Conservation (phyloP, 2,888 invertebrate genomes). For the Operophtera brumata region DNA sequence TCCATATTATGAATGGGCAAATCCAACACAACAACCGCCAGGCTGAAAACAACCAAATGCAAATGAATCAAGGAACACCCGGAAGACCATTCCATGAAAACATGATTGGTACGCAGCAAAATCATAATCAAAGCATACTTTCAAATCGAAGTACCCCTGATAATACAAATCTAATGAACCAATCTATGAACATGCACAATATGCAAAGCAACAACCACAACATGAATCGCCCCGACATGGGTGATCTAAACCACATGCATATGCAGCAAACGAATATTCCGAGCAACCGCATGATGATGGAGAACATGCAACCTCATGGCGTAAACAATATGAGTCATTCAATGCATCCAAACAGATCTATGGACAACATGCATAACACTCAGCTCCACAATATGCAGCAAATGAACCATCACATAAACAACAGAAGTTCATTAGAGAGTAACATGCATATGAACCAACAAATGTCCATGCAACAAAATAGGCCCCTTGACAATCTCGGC, state of each 20-base stretch:
- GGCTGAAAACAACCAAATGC: slow-evolving; percentile 63
- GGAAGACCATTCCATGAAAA: slow-evolving; percentile 69
- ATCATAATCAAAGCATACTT: slow-evolving; percentile 63
- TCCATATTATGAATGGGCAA: slow-evolving; percentile 76
- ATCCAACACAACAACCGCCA: slow-evolving; percentile 71
- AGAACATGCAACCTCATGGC: slow-evolving; percentile 67
- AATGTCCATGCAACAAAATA: slow-evolving; percentile 67
- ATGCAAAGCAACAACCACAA: slow-evolving; percentile 61
- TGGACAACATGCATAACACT: slow-evolving; percentile 68
- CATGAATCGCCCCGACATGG: slow-evolving; percentile 61
- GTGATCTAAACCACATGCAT: slow-evolving; percentile 71
- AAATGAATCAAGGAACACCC: slow-evolving; percentile 54
- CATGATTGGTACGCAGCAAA: slow-evolving; percentile 57
- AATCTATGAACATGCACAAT: slow-evolving; percentile 69
- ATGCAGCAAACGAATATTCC: slow-evolving; percentile 71
- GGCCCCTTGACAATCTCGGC: slow-evolving; percentile 65
- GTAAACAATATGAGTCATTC: slow-evolving; percentile 66
- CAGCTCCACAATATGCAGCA: slow-evolving; percentile 72
- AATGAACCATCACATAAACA: slow-evolving; percentile 68
- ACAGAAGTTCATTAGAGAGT: slow-evolving; percentile 64
- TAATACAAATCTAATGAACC: slow-evolving; percentile 61
- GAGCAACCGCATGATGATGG: slow-evolving; percentile 72
- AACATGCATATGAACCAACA: slow-evolving; percentile 72
- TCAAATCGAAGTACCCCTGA: slow-evolving; percentile 67
- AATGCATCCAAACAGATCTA: slow-evolving; percentile 66